Percentiles rank a stretch among this genome's conserved stretches.
These are phyloP conservation scores for Dusona sp. DNA, from an alignment of 2,888 invertebrate species.

Conservation along the genomic window DNA sequence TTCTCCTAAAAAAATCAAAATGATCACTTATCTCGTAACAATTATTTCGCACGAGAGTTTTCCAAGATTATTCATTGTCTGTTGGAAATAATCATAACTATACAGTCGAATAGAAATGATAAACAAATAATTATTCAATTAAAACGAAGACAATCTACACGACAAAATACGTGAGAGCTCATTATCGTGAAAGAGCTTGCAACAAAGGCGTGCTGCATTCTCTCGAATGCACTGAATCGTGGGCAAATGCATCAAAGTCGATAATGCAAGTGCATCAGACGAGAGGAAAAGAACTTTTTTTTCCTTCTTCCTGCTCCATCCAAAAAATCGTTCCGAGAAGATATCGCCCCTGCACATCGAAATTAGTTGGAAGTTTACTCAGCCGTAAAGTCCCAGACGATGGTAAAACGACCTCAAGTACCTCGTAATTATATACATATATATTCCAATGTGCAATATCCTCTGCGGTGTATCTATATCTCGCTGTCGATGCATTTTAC, in stretches of 20 bases:
- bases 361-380: constrained; percentile 35
- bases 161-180: background rate
- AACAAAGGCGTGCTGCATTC: background rate
- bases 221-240: constrained; percentile 15
- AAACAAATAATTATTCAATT: background rate
- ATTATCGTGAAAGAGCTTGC: background rate
- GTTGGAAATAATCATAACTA: too few species aligned
- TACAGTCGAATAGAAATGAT: background rate
- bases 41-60: background rate
- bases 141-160: background rate
- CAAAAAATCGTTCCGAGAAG: constrained; percentile 8
- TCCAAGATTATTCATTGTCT: too few species aligned
- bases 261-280: constrained; percentile 19
- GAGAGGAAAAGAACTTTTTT: background rate
- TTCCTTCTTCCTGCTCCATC: background rate
- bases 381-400: constrained; percentile 22
- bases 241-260: background rate
- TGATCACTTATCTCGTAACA: background rate
- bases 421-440: background rate
- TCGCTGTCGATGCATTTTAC: constrained; percentile 70
- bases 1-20: background rate
- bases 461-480: constrained; percentile 37
- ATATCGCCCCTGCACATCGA: background rate
- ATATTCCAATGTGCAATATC: constrained; percentile 50
- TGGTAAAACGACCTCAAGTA: constrained; percentile 35